Conservation (phyloP, 1,140 invertebrate genomes). For the Drusus annulatus region DNA sequence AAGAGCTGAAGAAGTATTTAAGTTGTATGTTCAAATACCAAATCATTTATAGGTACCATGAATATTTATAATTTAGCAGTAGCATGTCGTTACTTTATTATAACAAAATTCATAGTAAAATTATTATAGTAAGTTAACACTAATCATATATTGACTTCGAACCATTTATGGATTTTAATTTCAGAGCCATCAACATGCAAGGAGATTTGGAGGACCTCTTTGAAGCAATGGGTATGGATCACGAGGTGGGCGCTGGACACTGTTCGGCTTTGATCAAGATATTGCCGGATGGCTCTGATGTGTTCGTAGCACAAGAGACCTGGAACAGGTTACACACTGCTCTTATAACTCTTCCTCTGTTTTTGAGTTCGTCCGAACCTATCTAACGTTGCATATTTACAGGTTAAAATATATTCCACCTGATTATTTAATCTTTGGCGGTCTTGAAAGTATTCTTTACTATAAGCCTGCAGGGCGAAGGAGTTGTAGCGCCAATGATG, state of each 20-base stretch:
- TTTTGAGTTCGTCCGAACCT: background rate
- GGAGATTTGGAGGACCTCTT: conserved; percentile 79
- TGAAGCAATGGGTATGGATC: conserved; percentile 55
- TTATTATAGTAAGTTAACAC: too few relatives aligned
- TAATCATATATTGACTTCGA: too few relatives aligned
- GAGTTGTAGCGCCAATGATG: too few relatives aligned
- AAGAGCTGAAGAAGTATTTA: background rate
- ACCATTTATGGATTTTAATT: background rate
- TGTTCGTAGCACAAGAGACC: conserved; percentile 78
- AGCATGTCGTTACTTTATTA: too few relatives aligned
- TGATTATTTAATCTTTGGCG: background rate
- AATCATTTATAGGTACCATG: too few relatives aligned
- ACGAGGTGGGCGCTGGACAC: conserved; percentile 57
- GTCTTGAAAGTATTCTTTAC: background rate
- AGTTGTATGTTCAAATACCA: too few relatives aligned
- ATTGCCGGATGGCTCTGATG: conserved; percentile 72
- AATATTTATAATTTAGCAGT: too few relatives aligned
- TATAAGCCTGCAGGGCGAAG: background rate
- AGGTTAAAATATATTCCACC: background rate
- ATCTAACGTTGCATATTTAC: background rate
- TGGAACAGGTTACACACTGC: conserved; percentile 72
- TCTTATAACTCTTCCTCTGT: background rate
- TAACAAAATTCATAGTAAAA: too few relatives aligned
- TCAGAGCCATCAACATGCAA: conserved; percentile 66
- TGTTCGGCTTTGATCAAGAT: conserved; percentile 80